Evolutionary conservation across 2,797 vertebrate species (phyloP).

Genomic region (Takifugu rubripes): DNA sequence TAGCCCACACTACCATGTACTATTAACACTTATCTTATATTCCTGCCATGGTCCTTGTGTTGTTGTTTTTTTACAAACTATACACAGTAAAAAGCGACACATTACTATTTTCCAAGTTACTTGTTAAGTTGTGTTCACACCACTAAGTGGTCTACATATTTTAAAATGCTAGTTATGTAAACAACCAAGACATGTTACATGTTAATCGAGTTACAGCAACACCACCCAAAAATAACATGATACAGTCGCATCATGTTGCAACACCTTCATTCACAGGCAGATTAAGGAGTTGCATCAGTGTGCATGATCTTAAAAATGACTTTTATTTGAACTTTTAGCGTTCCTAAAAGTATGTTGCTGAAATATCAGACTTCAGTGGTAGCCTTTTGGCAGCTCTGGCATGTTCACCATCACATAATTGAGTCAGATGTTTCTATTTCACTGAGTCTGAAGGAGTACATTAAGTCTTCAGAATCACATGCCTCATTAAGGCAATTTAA

Average conservation of each 20-base stretch:
- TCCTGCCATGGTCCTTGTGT: neutral
- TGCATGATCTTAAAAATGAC: constrained; percentile 13
- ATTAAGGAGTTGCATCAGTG: constrained; percentile 12
- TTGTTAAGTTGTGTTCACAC: constrained; percentile 6
- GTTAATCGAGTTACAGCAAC: constrained; percentile 44
- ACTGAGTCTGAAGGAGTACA: constrained; percentile 35
- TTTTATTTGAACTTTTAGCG: constrained; percentile 13
- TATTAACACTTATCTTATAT: constrained; percentile 12
- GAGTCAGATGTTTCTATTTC: constrained; percentile 30
- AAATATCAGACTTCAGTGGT: neutral
- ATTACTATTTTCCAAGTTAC: no score
- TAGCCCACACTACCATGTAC: neutral
- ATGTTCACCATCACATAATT: constrained; percentile 14
- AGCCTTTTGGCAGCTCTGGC: no score
- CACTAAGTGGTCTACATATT: constrained; percentile 2
- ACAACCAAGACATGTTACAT: constrained; percentile 36
- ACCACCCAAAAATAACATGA: constrained; percentile 17
- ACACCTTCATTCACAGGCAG: neutral
- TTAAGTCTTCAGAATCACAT: constrained; percentile 55
- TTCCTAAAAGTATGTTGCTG: constrained; percentile 1
- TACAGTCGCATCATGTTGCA: constrained; percentile 19
- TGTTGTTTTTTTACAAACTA: neutral
- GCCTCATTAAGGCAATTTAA: constrained; percentile 73
- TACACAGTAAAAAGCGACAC: no score
- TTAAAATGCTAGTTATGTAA: constrained; percentile 23